Conservation (phyloP, 2,113 vertebrate genomes). For the Merops nubicus region DNA sequence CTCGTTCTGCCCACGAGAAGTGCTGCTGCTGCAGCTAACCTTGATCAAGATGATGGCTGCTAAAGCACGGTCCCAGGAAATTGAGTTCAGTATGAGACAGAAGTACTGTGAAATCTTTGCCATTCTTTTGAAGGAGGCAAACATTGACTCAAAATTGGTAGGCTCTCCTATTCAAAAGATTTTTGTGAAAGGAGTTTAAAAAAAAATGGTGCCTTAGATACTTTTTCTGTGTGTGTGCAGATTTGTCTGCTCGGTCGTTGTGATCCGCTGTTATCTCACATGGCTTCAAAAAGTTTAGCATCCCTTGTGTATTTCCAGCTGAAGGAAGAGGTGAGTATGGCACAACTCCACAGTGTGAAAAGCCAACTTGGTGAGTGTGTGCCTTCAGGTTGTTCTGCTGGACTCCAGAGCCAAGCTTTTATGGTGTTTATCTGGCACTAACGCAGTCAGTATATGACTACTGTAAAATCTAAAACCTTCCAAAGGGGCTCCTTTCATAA, state of each 20-base stretch:
- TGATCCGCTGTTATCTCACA: conserved; percentile 82
- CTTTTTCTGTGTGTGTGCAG: conserved; percentile 59
- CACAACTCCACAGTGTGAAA: neutral
- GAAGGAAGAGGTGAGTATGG: conserved; percentile 76
- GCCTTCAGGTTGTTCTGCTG: neutral
- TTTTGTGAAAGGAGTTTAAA: neutral
- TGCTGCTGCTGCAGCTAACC: conserved; percentile 77
- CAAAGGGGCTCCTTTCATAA: neutral
- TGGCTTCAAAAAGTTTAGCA: conserved; percentile 82
- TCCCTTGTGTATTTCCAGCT: conserved; percentile 79
- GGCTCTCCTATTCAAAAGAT: conserved; percentile 21
- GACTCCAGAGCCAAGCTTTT: neutral
- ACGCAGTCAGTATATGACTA: neutral
- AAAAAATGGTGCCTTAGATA: neutral
- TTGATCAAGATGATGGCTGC: conserved; percentile 75
- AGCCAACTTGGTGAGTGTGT: neutral
- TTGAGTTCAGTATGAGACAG: neutral
- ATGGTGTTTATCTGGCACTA: neutral
- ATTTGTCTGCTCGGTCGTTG: conserved; percentile 39
- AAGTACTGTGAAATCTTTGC: conserved; percentile 70
- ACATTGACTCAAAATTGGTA: conserved; percentile 83
- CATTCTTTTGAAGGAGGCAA: conserved; percentile 72
- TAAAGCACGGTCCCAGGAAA: conserved; percentile 38
- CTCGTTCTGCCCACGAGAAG: conserved; percentile 37
- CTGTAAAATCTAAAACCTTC: neutral